Evolutionary conservation across 2,888 invertebrate species (phyloP), one percentile per base, ranked within the genome.

Genomic region (Mythimna loreyi): DNA sequence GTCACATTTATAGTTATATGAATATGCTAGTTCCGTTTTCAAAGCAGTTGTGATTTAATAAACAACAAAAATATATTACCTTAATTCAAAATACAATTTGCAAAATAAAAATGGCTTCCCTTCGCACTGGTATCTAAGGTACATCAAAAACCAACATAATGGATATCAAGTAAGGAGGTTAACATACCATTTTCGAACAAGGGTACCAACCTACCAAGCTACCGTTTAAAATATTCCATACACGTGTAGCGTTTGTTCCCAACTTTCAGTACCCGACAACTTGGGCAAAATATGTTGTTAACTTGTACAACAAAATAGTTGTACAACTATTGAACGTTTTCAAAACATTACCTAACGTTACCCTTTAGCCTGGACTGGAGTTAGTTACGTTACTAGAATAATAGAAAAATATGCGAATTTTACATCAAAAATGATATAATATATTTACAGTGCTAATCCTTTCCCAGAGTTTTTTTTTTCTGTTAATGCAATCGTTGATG

Each of bases 231-330:
- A 69, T 49, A 74, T 74, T 70, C 62, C 47, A 71, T 21, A 0
- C 62, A 47, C 52, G 62, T 58, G 28, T 28, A 76, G 23, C 28
- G 28, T 36, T 64, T 47, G 70, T 57, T 52, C 16, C n/a, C 11
- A 77, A 71, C 72, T 77, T 74, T 53, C 23, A 52, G 57, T 40
- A 3, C 25, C 11, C 28, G 33, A 47, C 40, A 70, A 47, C 52
- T 53, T 47, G 0, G 11, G 52, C 16, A 47, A 70, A 77, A 77
- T 77, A 47, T 61, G 76, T 69, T 43, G n/a, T n/a, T 19, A 62
- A 74, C 57, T 58, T 62, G n/a, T 19, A 19, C 30, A 58, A 57
- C 56, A 57, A 55, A 55, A 76, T 70, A 70, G 69, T 57, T 69
- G 45, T 16, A n/a, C 19, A 76, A 69, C 52, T 61, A 59, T 33